phyloP scores from a whole-genome alignment of 2,888 invertebrate species.

The Diadegma fenestrale region DNA sequence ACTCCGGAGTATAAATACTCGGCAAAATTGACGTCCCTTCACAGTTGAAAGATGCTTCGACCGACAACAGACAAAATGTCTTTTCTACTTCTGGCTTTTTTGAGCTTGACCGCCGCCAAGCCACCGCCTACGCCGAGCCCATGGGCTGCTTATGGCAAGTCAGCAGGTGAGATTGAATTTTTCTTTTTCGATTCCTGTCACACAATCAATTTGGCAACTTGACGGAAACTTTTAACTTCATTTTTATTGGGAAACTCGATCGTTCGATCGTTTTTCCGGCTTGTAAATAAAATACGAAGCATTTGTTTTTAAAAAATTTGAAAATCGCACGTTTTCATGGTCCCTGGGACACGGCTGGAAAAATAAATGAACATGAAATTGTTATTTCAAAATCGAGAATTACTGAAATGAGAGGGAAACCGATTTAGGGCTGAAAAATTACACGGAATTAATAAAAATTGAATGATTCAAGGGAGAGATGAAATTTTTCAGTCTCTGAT shows the following conservation, averaged over 20 bases:
- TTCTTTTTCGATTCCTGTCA: not conserved
- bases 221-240: not conserved
- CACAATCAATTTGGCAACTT: not conserved
- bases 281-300: no score
- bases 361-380: no score
- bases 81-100: constrained; percentile 70
- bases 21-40: constrained; percentile 14
- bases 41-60: constrained; percentile 75
- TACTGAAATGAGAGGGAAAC: no score
- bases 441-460: no score
- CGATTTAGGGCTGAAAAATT: no score
- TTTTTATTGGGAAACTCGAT: not conserved
- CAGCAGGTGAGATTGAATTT: constrained; percentile 45
- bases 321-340: no score
- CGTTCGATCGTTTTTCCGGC: no score
- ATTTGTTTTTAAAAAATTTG: no score
- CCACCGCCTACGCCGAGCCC: constrained; percentile 74
- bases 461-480: no score
- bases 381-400: no score
- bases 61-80: constrained; percentile 71
- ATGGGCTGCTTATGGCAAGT: constrained; percentile 70
- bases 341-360: no score
- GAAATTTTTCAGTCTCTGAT: no score
- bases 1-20: constrained; percentile 74
- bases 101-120: constrained; percentile 70